Evolutionary conservation across 2,888 invertebrate species (phyloP).

Genomic region (Diplolepis rosae): DNA sequence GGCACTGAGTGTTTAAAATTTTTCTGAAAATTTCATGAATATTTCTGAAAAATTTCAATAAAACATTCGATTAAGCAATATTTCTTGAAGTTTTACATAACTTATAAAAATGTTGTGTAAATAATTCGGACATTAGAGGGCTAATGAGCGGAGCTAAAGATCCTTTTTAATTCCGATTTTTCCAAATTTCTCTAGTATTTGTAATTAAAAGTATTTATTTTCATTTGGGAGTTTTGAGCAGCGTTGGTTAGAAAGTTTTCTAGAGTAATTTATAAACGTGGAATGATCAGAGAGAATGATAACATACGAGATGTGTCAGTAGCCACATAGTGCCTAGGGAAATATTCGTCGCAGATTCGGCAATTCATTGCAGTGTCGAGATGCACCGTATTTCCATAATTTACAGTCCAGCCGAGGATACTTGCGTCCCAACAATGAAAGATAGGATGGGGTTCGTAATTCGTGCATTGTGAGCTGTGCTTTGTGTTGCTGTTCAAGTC

Average conservation of each 20-base stretch:
- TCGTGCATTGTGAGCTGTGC: slow-evolving; percentile 46
- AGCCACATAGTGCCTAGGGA: slow-evolving; percentile 3
- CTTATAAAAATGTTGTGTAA: too few relatives aligned
- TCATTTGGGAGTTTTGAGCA: not conserved
- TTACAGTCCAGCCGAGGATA: slow-evolving; percentile 45
- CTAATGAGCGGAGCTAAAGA: too few relatives aligned
- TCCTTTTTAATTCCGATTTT: too few relatives aligned
- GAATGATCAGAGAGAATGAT: not conserved
- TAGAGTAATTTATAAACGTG: not conserved
- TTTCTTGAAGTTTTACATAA: too few relatives aligned
- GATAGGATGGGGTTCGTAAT: slow-evolving; percentile 42
- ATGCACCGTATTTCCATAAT: slow-evolving; percentile 49
- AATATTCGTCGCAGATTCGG: slow-evolving; percentile 23
- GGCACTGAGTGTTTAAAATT: too few relatives aligned
- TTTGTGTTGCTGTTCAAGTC: slow-evolving; percentile 37
- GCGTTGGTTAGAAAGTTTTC: not conserved
- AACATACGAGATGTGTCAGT: not conserved
- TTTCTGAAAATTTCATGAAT: too few relatives aligned
- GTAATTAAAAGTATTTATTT: not conserved
- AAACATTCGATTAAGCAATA: too few relatives aligned
- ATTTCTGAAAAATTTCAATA: too few relatives aligned
- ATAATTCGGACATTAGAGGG: too few relatives aligned
- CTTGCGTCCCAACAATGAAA: slow-evolving; percentile 47
- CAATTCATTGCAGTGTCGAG: slow-evolving; percentile 1
- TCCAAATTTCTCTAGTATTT: not conserved